A percentile compares a stretch with the other conserved stretches of the same genome.
Conservation (phyloP, 1,140 invertebrate species). For the Leptinotarsa defecta region DNA sequence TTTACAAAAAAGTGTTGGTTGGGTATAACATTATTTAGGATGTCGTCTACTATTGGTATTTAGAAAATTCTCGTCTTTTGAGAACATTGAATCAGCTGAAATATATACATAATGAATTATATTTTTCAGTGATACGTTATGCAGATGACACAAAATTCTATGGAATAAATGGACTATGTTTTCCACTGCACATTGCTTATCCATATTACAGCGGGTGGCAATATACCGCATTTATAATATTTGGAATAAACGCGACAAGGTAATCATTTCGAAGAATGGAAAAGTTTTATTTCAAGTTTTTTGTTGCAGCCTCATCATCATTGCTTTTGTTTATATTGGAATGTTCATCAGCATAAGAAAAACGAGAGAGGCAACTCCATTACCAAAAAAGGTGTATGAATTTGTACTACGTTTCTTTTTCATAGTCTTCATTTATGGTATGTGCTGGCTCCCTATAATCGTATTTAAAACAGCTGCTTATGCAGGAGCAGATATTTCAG, state of each 20-base stretch:
- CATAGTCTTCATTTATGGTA: constrained; percentile 74
- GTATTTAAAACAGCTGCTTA: constrained; percentile 70
- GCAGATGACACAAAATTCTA: constrained; percentile 62
- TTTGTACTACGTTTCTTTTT: constrained; percentile 76
- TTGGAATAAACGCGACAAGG: constrained; percentile 69
- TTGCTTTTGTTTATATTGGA: constrained; percentile 66
- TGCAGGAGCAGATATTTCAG: constrained; percentile 60
- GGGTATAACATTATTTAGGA: too few species aligned
- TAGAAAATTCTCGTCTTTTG: too few species aligned
- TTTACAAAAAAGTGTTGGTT: too few species aligned
- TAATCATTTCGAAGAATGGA: constrained; percentile 49
- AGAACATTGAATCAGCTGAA: too few species aligned
- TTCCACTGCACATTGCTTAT: constrained; percentile 75
- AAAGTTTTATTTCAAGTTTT: constrained; percentile 13
- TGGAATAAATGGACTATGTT: constrained; percentile 72
- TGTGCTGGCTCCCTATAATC: constrained; percentile 79
- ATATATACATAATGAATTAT: background rate
- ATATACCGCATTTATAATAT: constrained; percentile 75
- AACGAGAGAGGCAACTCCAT: constrained; percentile 64
- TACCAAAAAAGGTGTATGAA: constrained; percentile 67
- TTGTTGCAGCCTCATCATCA: constrained; percentile 64
- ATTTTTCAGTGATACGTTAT: background rate
- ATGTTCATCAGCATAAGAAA: constrained; percentile 70
- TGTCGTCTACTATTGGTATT: too few species aligned
- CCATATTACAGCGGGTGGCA: constrained; percentile 73